A percentile compares a stretch with the other conserved stretches of the same genome.
phyloP scores from a whole-genome alignment of 2,797 vertebrate species.

The Nannoperca australis region DNA sequence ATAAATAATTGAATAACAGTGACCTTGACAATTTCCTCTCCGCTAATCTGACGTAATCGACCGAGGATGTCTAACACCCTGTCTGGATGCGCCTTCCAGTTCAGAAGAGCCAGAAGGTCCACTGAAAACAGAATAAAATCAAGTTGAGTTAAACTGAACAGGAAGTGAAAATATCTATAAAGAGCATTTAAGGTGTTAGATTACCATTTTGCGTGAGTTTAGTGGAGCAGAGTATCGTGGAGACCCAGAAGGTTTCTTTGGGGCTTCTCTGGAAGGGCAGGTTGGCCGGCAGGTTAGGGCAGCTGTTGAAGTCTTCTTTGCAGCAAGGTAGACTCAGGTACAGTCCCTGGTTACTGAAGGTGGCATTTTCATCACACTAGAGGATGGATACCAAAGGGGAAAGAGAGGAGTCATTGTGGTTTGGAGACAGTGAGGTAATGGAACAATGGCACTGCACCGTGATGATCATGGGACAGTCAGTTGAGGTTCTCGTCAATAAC shows the following conservation, averaged over 20 bases:
- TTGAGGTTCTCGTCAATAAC: neutral
- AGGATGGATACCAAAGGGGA: neutral
- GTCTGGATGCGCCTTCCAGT: conserved; percentile 98
- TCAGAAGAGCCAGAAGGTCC: conserved; percentile 96
- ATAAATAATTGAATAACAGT: conserved; percentile 18
- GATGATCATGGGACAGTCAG: neutral
- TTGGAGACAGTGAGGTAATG: neutral
- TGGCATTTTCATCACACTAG: conserved; percentile 98
- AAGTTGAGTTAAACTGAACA: neutral
- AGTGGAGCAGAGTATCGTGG: conserved; percentile 97
- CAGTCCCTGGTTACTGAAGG: conserved; percentile 97
- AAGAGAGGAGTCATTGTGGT: neutral
- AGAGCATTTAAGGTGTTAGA: neutral
- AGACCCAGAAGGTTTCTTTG: conserved; percentile 97
- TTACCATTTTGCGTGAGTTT: conserved; percentile 99
- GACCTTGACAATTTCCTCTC: conserved; percentile 99
- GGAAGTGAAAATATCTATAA: neutral
- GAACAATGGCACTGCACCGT: neutral
- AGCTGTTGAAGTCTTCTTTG: conserved; percentile 98
- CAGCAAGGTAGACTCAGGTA: conserved; percentile 98
- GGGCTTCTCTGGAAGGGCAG: conserved; percentile 98
- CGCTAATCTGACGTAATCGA: conserved; percentile 94
- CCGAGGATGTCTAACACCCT: conserved; percentile 97
- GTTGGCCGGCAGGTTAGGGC: conserved; percentile 95
- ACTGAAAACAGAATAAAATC: conserved; percentile 81